A percentile compares a stretch with the other conserved stretches of the same genome.
Evolutionary conservation across 2,797 vertebrate genomes (phyloP).

Genomic region (Siniperca obscura): DNA sequence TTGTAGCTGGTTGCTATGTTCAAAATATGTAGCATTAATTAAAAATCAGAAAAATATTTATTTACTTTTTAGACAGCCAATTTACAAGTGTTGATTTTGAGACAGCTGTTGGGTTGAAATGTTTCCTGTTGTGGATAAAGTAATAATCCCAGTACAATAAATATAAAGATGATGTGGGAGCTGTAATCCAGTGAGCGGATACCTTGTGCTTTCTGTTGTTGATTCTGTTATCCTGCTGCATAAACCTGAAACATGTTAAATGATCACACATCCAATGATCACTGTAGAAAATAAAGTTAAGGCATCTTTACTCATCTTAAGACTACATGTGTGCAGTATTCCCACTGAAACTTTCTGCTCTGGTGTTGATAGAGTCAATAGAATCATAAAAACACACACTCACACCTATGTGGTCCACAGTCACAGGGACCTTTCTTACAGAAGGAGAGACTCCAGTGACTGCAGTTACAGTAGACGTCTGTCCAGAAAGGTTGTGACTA

Average conservation of each 20-base stretch:
- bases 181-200: neutral
- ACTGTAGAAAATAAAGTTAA: neutral
- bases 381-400: constrained; percentile 34
- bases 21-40: neutral
- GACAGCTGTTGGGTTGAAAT: neutral
- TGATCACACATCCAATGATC: neutral
- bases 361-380: constrained; percentile 33
- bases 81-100: neutral
- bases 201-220: neutral
- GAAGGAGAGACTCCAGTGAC: constrained; percentile 25
- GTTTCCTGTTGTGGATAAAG: neutral
- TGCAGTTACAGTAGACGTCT: constrained; percentile 62
- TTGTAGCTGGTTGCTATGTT: neutral
- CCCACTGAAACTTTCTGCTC: constrained; percentile 7
- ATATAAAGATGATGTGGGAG: neutral
- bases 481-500: constrained; percentile 61
- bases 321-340: neutral
- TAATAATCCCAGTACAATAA: neutral
- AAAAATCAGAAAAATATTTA: neutral
- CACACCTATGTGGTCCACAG: constrained; percentile 39
- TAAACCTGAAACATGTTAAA: neutral
- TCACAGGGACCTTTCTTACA: constrained; percentile 52
- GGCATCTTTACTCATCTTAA: neutral
- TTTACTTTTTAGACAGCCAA: neutral
- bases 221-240: neutral